These are phyloP conservation scores for Scalopus aquaticus DNA, from an alignment of 2,113 vertebrate genomes.

Conservation along the genomic window DNA sequence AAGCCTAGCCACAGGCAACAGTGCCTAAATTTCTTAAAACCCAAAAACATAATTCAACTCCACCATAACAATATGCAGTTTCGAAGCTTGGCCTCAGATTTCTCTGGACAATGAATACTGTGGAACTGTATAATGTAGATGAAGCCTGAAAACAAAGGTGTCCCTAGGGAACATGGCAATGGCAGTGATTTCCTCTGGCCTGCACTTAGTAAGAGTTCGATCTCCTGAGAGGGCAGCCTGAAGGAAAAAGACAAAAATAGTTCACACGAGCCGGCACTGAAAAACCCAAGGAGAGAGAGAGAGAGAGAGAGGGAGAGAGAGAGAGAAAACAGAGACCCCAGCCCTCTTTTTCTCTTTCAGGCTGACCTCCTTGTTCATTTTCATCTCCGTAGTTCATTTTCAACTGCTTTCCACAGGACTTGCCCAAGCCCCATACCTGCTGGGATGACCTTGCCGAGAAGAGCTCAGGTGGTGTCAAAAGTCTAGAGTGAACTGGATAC, in stretches of 20 bases:
- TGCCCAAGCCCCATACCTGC: neutral
- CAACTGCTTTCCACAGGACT: neutral
- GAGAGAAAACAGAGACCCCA: too few species aligned
- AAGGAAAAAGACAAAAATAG: constrained; percentile 14
- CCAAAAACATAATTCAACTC: neutral
- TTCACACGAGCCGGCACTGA: neutral
- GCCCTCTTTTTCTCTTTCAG: neutral
- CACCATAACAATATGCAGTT: neutral
- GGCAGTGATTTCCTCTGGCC: neutral
- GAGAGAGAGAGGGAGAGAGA: too few species aligned
- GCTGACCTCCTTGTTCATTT: neutral
- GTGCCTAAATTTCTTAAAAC: neutral
- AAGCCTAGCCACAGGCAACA: neutral
- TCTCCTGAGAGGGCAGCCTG: neutral
- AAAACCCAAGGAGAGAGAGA: neutral
- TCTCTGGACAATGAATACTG: neutral
- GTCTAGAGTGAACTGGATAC: neutral
- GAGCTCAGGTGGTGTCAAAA: neutral
- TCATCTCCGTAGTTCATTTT: neutral
- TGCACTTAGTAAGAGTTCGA: neutral
- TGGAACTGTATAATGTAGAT: neutral
- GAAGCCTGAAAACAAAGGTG: neutral
- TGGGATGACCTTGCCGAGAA: neutral
- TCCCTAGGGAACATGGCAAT: neutral
- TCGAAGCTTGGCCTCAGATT: neutral